Evolutionary conservation across 2,797 vertebrate genomes (phyloP).

Genomic region (Buceros bicornis): DNA sequence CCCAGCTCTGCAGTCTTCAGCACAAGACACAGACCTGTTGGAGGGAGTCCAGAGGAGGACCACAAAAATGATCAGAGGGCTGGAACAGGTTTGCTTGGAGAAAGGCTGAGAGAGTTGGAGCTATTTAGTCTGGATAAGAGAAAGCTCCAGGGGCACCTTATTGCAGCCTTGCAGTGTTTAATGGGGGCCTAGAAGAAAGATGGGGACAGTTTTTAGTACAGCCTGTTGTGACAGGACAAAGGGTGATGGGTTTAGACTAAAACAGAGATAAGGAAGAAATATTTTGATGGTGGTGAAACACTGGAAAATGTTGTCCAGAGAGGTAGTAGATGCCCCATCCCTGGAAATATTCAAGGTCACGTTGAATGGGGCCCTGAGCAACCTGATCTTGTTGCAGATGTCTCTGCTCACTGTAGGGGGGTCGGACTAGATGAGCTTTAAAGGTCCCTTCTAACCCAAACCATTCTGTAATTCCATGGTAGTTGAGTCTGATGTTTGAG

Average conservation of each 20-base stretch:
- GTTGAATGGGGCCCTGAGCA: accelerated
- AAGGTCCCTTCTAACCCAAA: not conserved
- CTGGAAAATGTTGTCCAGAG: not conserved
- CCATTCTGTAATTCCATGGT: not conserved
- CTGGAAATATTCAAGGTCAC: not conserved
- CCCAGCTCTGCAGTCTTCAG: not conserved
- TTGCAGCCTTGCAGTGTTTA: accelerated
- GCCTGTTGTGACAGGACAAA: not conserved
- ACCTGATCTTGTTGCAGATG: not conserved
- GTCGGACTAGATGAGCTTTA: not conserved
- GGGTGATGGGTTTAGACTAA: not conserved
- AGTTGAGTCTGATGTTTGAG: not conserved
- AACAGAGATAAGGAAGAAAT: not conserved
- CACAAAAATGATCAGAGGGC: too few species aligned
- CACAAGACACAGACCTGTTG: accelerated
- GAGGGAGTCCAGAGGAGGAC: not conserved
- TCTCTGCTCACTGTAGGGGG: too few species aligned
- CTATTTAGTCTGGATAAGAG: not conserved
- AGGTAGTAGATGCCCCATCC: not conserved
- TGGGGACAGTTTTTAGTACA: not conserved
- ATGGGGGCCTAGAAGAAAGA: accelerated
- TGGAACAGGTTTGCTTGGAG: not conserved
- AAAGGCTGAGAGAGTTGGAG: not conserved
- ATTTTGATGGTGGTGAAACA: not conserved
- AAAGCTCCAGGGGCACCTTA: not conserved